These are phyloP conservation scores for Carduelis carduelis DNA, from an alignment of 2,797 vertebrate genomes.

Conservation along the genomic window DNA sequence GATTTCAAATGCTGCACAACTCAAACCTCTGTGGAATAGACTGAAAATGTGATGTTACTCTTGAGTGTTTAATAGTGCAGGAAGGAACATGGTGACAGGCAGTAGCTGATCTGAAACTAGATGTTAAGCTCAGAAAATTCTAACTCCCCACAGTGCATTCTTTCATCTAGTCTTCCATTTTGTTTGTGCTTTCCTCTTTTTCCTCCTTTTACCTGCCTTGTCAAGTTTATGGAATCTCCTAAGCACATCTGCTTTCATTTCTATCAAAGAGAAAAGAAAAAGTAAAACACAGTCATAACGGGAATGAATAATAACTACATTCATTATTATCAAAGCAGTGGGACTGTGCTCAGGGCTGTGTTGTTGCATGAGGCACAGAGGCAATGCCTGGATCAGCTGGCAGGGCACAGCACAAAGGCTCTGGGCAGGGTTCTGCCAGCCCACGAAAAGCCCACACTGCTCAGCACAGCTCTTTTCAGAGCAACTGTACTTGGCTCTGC, in stretches of 20 bases:
- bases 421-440: neutral
- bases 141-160: neutral
- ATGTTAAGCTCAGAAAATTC: neutral
- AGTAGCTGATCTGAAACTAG: neutral
- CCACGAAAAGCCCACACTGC: accelerated
- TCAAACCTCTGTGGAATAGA: neutral
- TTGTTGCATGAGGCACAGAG: accelerated
- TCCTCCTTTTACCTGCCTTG: neutral
- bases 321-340: neutral
- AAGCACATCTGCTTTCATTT: neutral
- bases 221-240: neutral
- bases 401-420: neutral
- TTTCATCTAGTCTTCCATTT: conserved; percentile 3
- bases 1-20: neutral
- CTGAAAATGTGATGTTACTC: neutral
- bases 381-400: neutral
- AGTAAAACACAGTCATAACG: neutral
- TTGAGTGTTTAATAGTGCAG: neutral
- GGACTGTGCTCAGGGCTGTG: neutral
- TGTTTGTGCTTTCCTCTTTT: conserved; percentile 7
- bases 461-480: neutral
- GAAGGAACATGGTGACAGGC: neutral
- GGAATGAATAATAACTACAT: neutral
- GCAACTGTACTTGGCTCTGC: accelerated
- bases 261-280: neutral